Base-by-base conservation (phyloP, 2,113 vertebrate genomes). In the Crypturellus undulatus region DNA sequence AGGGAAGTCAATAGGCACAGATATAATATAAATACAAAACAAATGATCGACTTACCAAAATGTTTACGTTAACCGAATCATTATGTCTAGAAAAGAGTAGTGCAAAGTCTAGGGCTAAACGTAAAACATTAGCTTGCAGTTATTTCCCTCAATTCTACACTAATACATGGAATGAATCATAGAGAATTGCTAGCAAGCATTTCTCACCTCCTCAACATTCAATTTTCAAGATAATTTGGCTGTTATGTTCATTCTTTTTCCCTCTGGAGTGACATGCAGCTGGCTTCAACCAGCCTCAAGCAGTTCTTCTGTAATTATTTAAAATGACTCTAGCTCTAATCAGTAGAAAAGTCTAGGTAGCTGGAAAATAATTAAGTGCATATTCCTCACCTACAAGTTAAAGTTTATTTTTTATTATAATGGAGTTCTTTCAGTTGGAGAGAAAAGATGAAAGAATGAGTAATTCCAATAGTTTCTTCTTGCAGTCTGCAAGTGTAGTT, bases 311-410 rank as follows among this genome's bases (percentile, higher is more conserved):
- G 18, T 30, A 87, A 89, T 67, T 88, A 92, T 88, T 96, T 90
- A 20, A 89, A 92, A 94, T 68, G 40, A 18, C 20, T 90, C 17
- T 62, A 85, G 30, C 25, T 64, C 36, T 52, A 70, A 47, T 49
- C 81, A 67, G 51, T 38, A 18, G 28, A 75, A 82, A 42, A 18
- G 59, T 40, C 51, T 73, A 47, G 86, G 38, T 93, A 86, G 38
- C 87, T 84, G 73, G 84, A 72, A 91, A 94, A 94, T 91, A 77
- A 86, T 88, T 84, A 93, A 91, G 43, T 77, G 14, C n/a, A 70
- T 56, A 71, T 52, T 64, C 56, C 94, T 70, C 10, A 79, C n/a
- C 54, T 73, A 58, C 22, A 87, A 72, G 47, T 78, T 89, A 73
- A 91, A 70, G 13, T 76, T 94, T 95, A 59, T 69, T 84, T 64